phyloP scores from a whole-genome alignment of 2,888 invertebrate species.

The Scaptomyza polygonia region DNA sequence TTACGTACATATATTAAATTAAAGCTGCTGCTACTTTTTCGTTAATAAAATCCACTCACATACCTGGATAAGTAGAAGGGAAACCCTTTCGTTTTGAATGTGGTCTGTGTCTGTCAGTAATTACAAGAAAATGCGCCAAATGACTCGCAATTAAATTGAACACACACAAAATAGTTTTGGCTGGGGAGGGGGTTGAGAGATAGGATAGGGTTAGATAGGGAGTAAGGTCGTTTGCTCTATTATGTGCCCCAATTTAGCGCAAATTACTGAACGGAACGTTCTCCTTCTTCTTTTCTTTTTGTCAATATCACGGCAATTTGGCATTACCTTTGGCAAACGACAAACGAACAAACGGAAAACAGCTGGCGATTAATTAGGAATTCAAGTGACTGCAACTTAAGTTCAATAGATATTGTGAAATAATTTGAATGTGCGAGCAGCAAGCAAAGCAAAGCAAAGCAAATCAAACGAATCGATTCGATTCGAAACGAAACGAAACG shows the following conservation, averaged over 20 bases:
- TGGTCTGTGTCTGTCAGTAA: slow-evolving; percentile 39
- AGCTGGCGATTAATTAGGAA: slow-evolving; percentile 71
- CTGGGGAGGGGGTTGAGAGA: background rate
- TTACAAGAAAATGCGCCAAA: slow-evolving; percentile 53
- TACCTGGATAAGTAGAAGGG: background rate
- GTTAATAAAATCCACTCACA: slow-evolving; percentile 60
- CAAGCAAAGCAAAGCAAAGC: slow-evolving; percentile 50
- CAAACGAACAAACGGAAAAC: slow-evolving; percentile 18
- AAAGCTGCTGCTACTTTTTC: slow-evolving; percentile 16
- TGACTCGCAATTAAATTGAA: slow-evolving; percentile 50
- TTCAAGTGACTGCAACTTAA: slow-evolving; percentile 71
- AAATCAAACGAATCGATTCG: slow-evolving; percentile 37
- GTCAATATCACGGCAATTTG: slow-evolving; percentile 39
- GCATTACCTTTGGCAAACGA: slow-evolving; percentile 37
- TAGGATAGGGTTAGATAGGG: background rate
- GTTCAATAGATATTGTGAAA: slow-evolving; percentile 73
- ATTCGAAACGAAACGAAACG: slow-evolving; percentile 41
- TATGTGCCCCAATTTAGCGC: slow-evolving; percentile 12
- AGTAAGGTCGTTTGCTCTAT: background rate
- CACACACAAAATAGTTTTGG: slow-evolving; percentile 16
- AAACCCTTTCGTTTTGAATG: slow-evolving; percentile 43
- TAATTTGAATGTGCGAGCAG: slow-evolving; percentile 63
- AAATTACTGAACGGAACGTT: slow-evolving; percentile 12
- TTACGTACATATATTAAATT: slow-evolving; percentile 58
- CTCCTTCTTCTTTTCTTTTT: background rate